phyloP scores from a whole-genome alignment of 2,113 vertebrate species.

The Podarcis raffonei region DNA sequence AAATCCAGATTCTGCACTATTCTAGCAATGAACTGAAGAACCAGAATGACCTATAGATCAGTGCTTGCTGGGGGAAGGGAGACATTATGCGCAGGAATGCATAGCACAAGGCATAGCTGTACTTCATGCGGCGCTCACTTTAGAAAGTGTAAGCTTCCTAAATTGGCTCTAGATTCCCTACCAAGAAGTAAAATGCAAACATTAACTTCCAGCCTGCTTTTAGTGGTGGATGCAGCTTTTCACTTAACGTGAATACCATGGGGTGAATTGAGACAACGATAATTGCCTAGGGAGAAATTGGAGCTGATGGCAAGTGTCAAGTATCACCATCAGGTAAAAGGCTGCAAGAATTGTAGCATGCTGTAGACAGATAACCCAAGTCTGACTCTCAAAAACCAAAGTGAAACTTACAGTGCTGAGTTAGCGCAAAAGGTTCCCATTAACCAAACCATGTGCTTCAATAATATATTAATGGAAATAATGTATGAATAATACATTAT shows the following conservation, averaged over 20 bases:
- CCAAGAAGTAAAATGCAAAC: background rate
- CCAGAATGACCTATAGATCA: background rate
- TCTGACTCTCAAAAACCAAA: background rate
- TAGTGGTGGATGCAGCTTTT: background rate
- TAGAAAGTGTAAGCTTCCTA: background rate
- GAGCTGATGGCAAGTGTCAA: background rate
- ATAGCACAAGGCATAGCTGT: background rate
- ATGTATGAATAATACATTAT: no score
- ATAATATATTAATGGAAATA: background rate
- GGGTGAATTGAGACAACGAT: background rate
- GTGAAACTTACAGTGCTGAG: no score
- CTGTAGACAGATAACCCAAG: background rate
- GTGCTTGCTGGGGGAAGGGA: background rate
- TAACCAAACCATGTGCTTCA: background rate
- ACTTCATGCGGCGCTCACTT: background rate
- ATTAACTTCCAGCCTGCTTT: slow-evolving; percentile 3
- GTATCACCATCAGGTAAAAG: background rate
- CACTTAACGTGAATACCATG: background rate
- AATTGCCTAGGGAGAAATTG: background rate
- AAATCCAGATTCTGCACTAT: background rate
- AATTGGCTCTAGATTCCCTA: background rate
- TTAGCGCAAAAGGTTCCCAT: background rate
- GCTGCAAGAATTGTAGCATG: background rate
- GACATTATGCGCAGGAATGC: background rate
- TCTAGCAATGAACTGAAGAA: background rate